phyloP scores from a whole-genome alignment of 2,113 vertebrate genomes.

The Rhinichthys klamathensis region DNA sequence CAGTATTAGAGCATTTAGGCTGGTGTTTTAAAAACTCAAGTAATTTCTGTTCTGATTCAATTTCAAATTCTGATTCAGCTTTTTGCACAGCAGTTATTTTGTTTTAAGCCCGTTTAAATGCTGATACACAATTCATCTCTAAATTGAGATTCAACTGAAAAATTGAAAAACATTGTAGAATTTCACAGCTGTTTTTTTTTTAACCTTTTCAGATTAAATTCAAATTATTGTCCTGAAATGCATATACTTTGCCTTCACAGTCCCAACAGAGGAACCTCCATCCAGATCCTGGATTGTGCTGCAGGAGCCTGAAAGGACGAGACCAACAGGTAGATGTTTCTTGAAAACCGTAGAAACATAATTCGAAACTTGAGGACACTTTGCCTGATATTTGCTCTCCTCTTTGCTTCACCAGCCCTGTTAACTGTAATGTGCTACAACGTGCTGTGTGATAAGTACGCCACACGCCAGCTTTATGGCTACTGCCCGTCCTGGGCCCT shows the following conservation, averaged over 20 bases:
- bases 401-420: conserved; percentile 78
- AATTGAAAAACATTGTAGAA: neutral
- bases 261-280: conserved; percentile 92
- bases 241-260: conserved; percentile 65
- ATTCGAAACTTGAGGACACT: neutral
- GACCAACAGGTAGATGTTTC: conserved; percentile 81
- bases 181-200: neutral
- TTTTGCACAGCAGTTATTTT: neutral
- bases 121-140: neutral
- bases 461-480: conserved; percentile 95
- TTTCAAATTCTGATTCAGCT: no score
- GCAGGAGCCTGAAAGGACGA: conserved; percentile 89
- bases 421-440: conserved; percentile 99
- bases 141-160: no score
- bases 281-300: conserved; percentile 96
- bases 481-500: conserved; percentile 98
- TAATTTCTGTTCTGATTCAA: no score
- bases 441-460: conserved; percentile 97
- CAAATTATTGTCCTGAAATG: neutral
- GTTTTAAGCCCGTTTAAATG: neutral
- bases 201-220: neutral
- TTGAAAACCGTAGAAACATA: neutral
- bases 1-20: no score
- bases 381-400: neutral
- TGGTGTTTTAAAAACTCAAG: no score